Evolutionary conservation across 23 tunicate species (phyloP), one percentile per base, ranked within the genome.

Genomic region (Oikopleura dioica): DNA sequence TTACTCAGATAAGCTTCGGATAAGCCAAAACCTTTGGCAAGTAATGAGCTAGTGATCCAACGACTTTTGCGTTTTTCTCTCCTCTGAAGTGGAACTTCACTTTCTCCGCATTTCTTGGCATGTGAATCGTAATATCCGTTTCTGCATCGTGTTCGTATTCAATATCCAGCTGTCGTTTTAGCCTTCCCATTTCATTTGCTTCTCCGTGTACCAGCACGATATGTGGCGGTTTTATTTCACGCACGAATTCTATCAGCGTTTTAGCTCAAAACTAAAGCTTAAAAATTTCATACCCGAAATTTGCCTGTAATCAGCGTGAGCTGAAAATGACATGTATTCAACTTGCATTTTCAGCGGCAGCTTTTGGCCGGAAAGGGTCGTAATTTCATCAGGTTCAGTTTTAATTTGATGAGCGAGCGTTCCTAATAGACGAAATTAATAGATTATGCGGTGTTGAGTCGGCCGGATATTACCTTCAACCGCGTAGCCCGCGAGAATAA

Each of bases 1-100:
- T n/a, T n/a, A n/a, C n/a, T n/a, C n/a, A n/a, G n/a, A n/a, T n/a
- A n/a, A n/a, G n/a, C n/a, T n/a, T n/a, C n/a, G n/a, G 16, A 9
- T 44, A 9, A 9, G 55, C 9, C 9, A 9, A 16, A 9, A 9
- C 55, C 55, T 44, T 44, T 9, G 55, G 16, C 16, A 44, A 9
- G 55, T 44, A 9, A 44, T 44, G 55, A n/a, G 97, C 97, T 0
- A 91, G 78, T 36, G 69, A 72, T 23, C 87, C 92, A 84, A 91
- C 80, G n/a, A 91, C 97, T 78, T 91, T 91, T n/a, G 97, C 97
- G 87, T 82, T 85, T 44, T 91, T 91, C 51, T 91, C 97, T 36
- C 97, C 97, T 51, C 97, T 82, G 82, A 91, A 91, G 76, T 85
- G 82, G 0, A 91, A 76, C 36, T 82, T 86, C 5, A 91, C 97